Percentiles rank a stretch among this genome's conserved stretches.
phyloP scores from a whole-genome alignment of 2,113 vertebrate genomes.

The Beaufortia kweichowensis region DNA sequence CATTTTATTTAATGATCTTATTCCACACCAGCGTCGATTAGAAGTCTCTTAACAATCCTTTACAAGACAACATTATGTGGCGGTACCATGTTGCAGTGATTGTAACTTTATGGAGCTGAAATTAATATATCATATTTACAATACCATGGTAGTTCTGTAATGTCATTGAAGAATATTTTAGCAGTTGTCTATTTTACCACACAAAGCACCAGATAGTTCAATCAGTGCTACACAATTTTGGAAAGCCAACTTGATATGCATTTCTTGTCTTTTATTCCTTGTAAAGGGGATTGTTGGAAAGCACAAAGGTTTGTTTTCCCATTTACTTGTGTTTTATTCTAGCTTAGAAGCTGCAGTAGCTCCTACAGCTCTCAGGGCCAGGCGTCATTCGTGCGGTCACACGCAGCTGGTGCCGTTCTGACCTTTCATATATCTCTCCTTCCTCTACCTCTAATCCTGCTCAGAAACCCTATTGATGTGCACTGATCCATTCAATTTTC shows the following conservation, averaged over 20 bases:
- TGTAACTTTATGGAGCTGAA: no score
- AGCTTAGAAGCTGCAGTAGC: neutral
- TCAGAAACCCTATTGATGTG: neutral
- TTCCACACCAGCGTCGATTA: neutral
- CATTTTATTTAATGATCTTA: neutral
- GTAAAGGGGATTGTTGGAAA: neutral
- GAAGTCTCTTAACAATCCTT: neutral
- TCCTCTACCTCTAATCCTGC: neutral
- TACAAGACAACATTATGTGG: no score
- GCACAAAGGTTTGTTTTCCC: neutral
- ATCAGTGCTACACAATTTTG: neutral
- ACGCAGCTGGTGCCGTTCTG: neutral
- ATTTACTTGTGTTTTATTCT: neutral
- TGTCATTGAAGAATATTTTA: no score
- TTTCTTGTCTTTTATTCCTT: neutral
- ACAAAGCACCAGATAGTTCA: neutral
- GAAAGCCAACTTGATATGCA: neutral
- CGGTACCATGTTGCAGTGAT: no score
- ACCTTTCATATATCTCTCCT: slow-evolving; percentile 6
- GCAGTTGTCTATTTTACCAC: neutral
- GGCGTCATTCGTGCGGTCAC: neutral
- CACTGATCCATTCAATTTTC: neutral
- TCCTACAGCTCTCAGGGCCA: neutral
- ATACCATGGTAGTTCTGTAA: no score
- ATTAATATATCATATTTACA: no score